Conservation (phyloP, 2,797 vertebrate genomes). For the Lophius americanus region DNA sequence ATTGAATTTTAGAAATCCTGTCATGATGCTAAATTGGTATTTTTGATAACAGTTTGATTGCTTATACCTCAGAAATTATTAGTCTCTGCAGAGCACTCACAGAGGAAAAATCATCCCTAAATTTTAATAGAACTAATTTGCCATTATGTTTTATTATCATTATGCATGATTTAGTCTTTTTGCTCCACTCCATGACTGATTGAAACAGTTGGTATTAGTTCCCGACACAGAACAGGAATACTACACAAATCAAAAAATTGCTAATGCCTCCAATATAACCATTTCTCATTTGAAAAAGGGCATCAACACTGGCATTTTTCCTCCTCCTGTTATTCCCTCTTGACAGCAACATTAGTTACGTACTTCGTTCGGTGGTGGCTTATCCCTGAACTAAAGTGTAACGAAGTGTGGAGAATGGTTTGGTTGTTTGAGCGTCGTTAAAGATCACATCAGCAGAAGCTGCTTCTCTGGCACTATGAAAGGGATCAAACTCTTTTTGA, state of each 20-base stretch:
- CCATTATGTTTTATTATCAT: background rate
- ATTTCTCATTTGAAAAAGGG: conserved; percentile 15
- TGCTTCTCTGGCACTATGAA: conserved; percentile 13
- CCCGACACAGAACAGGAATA: background rate
- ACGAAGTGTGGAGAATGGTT: conserved; percentile 36
- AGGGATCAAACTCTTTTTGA: conserved; percentile 30
- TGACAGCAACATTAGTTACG: conserved; percentile 33
- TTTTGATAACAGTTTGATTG: background rate
- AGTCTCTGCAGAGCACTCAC: background rate
- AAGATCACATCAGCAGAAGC: conserved; percentile 32
- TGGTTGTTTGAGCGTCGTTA: conserved; percentile 30
- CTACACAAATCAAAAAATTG: background rate
- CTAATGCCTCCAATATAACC: conserved; percentile 7
- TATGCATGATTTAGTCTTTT: conserved; percentile 5
- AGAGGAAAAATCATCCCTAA: background rate
- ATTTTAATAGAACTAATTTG: background rate
- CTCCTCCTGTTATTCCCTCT: conserved; percentile 14
- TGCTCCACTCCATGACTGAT: background rate
- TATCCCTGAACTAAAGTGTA: conserved; percentile 40
- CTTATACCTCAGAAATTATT: background rate
- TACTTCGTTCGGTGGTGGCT: conserved; percentile 15
- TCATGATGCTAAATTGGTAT: background rate
- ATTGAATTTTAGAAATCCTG: background rate
- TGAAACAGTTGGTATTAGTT: background rate
- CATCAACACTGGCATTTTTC: conserved; percentile 1